Conservation (phyloP, 2,113 vertebrate species). For the Limanda limanda region DNA sequence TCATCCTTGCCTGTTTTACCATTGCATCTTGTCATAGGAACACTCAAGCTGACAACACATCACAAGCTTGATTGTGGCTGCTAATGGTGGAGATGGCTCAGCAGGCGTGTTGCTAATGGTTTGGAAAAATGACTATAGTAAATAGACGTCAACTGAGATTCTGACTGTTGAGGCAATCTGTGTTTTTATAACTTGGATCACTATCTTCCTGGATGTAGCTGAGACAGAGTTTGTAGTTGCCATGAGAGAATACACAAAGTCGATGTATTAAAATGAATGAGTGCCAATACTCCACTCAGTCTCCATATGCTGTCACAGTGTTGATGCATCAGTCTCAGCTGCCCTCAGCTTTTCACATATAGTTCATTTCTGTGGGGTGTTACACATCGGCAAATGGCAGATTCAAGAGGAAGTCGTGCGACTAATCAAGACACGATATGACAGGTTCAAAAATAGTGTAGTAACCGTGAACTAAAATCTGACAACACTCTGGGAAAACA, state of each 20-base stretch:
- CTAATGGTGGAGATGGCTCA: not conserved
- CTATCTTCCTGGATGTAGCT: not conserved
- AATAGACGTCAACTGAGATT: not conserved
- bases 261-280: not conserved
- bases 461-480: not conserved
- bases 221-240: not conserved
- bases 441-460: conserved; percentile 2
- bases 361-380: not conserved
- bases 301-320: not conserved
- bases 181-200: not conserved
- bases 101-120: not conserved
- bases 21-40: too few species aligned
- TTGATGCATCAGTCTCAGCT: not conserved
- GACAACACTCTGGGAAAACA: conserved; percentile 12
- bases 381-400: not conserved
- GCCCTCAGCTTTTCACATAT: conserved; percentile 5
- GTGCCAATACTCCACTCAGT: too few species aligned
- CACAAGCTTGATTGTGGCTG: too few species aligned
- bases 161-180: not conserved
- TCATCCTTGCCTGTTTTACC: too few species aligned
- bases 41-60: too few species aligned
- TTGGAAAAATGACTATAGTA: not conserved
- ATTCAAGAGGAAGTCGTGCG: not conserved
- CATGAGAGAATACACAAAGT: not conserved
- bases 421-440: not conserved